Base-by-base conservation (phyloP, 1,140 invertebrate genomes). In the Euglossa dilemma region DNA sequence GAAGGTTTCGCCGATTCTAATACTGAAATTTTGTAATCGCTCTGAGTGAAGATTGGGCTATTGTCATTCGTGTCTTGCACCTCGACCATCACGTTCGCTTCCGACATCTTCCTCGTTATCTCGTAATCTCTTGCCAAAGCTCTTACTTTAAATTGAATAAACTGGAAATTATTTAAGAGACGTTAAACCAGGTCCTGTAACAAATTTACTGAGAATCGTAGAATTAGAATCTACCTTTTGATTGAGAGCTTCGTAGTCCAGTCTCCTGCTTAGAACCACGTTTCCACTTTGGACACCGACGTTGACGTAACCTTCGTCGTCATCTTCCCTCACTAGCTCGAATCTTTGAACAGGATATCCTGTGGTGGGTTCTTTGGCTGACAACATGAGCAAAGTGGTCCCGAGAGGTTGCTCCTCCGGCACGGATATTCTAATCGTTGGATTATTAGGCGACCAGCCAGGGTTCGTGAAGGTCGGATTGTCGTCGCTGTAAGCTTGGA, bases 61-160 rank as follows among this genome's bases (percentile, higher is more conserved):
- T 98, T 97, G 89, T 98, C 97, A 89, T 98, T 98, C 0, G 97
- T 95, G 91, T 98, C 97, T 83, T 95, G 93, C 50, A 97, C 95
- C 80, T 96, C 95, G 20, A 98, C 95, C 12, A 96, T 95, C 7
- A 98, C 95, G 82, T 96, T 96, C 0, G 97, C 96, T 82, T 95
- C 95, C 78, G 96, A 96, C 88, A 96, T 95, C 73, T 95, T 96
- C 50, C 94, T 94, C 6, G 94, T 95, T 56, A 96, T 95, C 72
- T 96, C 95, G 6, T 96, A 96, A 90, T 97, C 97, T 71, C 95
- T 96, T 52, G 96, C 96, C 6, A 96, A 95, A 3, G 97, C 97
- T 87, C 96, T 95, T 2, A 97, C 97, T 88, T 96, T 96, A 63
- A 98, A 96, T 20, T 95, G 95, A 54, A 97, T 95, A 61, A 90